phyloP scores from a whole-genome alignment of 64 coral and sea anemone species.

The Acropora yongei region DNA sequence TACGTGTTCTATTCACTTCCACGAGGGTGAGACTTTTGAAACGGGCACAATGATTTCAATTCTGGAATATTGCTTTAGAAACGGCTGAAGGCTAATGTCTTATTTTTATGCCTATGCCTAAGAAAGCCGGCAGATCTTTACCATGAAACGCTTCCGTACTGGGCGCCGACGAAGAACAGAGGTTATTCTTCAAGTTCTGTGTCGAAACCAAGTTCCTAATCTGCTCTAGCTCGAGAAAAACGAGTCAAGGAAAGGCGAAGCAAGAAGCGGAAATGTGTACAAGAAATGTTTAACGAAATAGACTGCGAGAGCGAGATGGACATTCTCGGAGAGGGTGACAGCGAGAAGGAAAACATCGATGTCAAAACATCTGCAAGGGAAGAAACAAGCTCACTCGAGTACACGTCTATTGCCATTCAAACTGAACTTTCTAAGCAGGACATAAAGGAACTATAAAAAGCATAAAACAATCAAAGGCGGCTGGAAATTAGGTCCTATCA shows the following conservation, averaged over 20 bases:
- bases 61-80: not conserved
- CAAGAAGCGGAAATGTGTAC: conserved; percentile 29
- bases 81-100: not conserved
- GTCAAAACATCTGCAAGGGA: not conserved
- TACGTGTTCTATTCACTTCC: conserved; percentile 59
- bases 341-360: not conserved
- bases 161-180: not conserved
- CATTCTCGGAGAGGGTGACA: not conserved
- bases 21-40: conserved; percentile 44
- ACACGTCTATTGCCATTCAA: not conserved
- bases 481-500: too few species aligned
- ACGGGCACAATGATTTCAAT: not conserved
- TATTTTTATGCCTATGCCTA: not conserved
- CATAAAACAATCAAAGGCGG: not conserved
- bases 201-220: not conserved
- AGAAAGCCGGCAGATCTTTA: conserved; percentile 15
- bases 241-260: not conserved
- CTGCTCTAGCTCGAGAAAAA: conserved; percentile 16
- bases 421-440: too few species aligned
- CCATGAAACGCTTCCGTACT: conserved; percentile 33
- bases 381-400: conserved; percentile 5
- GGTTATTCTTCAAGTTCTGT: too few species aligned
- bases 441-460: not conserved
- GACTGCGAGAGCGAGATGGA: conserved; percentile 4
- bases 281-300: conserved; percentile 6